Evolutionary conservation across 2,113 vertebrate genomes (phyloP).

Genomic region (Eublepharis macularius): DNA sequence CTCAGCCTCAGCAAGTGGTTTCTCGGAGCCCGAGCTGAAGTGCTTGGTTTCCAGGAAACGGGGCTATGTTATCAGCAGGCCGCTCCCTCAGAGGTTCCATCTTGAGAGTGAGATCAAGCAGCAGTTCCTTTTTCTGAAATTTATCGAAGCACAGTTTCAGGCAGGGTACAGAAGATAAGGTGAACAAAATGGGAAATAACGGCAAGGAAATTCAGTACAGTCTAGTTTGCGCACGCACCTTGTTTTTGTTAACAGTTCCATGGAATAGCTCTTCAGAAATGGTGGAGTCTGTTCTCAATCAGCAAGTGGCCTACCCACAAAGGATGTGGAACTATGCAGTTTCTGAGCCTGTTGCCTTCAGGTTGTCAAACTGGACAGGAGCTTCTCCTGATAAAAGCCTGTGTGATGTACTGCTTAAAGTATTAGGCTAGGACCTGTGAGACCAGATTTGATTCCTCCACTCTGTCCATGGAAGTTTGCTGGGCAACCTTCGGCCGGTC

Average conservation of each 20-base stretch:
- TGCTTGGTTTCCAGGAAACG: constrained; percentile 40
- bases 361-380: no score
- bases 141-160: not conserved
- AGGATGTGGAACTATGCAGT: no score
- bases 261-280: no score
- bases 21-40: constrained; percentile 12
- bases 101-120: not conserved
- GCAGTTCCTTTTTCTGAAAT: accelerated
- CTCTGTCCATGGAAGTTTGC: no score
- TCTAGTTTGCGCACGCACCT: not conserved
- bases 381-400: no score
- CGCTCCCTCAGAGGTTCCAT: not conserved
- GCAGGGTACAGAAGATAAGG: constrained; percentile 38
- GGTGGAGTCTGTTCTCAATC: no score
- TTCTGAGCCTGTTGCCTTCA: no score
- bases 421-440: no score
- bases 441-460: no score
- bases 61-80: not conserved
- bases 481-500: no score
- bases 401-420: no score
- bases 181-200: constrained; percentile 29
- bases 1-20: not conserved
- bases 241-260: not conserved
- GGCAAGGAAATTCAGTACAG: not conserved
- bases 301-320: no score